Percentiles rank a stretch among this genome's conserved stretches.
These are phyloP conservation scores for Boulengeromyrus knoepffleri DNA, from an alignment of 2,113 vertebrate species.

Conservation along the genomic window DNA sequence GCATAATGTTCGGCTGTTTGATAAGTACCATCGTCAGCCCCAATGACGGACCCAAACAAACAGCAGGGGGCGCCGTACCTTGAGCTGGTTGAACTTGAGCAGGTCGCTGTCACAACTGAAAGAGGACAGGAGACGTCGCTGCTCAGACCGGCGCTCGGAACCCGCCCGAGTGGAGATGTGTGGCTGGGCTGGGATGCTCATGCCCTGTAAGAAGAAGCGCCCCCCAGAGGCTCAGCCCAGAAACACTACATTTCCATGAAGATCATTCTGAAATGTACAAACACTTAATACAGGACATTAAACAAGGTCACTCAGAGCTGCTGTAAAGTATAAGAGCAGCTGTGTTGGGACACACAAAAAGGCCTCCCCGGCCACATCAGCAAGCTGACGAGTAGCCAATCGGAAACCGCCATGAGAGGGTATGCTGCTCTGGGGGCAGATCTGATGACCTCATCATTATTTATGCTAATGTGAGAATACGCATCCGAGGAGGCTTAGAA, in stretches of 20 bases:
- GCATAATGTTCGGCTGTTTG: not conserved
- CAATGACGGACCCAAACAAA: not conserved
- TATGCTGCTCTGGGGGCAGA: not conserved
- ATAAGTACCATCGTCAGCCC: not conserved
- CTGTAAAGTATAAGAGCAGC: not conserved
- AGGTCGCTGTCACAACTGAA: constrained; percentile 95
- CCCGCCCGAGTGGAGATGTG: constrained; percentile 78
- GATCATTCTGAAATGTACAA: not conserved
- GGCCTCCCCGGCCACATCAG: not conserved
- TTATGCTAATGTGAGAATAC: not conserved
- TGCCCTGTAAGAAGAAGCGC: constrained; percentile 55
- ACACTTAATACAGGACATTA: not conserved
- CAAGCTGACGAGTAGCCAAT: not conserved
- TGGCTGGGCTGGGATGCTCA: constrained; percentile 71
- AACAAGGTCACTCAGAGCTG: not conserved
- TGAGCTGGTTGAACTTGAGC: constrained; percentile 96
- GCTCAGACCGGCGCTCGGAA: constrained; percentile 87
- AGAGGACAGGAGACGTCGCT: constrained; percentile 86
- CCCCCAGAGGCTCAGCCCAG: not conserved
- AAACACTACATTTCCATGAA: not conserved
- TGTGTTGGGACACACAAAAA: not conserved
- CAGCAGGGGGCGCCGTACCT: constrained; percentile 57
- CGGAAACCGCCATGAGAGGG: not conserved
- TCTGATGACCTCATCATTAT: not conserved
- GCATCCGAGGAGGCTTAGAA: not conserved